A percentile compares a stretch with the other conserved stretches of the same genome.
These are phyloP conservation scores for Myotis myotis DNA, from an alignment of 2,797 vertebrate genomes.

Conservation along the genomic window DNA sequence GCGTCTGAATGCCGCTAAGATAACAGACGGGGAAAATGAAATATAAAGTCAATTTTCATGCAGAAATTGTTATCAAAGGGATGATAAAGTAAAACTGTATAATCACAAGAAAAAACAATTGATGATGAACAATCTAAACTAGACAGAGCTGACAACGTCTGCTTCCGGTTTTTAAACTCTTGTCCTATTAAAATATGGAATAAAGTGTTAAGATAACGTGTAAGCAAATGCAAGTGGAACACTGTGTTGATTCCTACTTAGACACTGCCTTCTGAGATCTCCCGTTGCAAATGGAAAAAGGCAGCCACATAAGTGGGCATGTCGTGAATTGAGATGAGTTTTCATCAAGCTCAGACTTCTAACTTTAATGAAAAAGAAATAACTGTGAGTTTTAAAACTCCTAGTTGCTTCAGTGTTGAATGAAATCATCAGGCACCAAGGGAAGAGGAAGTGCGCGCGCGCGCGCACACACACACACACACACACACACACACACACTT, in stretches of 20 bases:
- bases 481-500: not conserved
- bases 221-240: constrained; percentile 78
- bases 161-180: constrained; percentile 76
- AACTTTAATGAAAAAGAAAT: constrained; percentile 34
- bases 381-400: constrained; percentile 47
- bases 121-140: constrained; percentile 79
- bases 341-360: constrained; percentile 12
- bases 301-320: not conserved
- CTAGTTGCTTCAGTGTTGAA: not conserved
- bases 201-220: constrained; percentile 78
- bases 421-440: not conserved
- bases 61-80: constrained; percentile 87
- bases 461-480: not conserved
- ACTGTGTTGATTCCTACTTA: constrained; percentile 73
- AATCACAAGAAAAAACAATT: constrained; percentile 82
- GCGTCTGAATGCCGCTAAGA: constrained; percentile 85
- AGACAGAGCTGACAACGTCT: constrained; percentile 75
- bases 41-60: constrained; percentile 87
- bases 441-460: not conserved
- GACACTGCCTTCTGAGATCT: constrained; percentile 32
- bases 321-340: not conserved
- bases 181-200: constrained; percentile 81
- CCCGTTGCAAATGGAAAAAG: constrained; percentile 16
- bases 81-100: constrained; percentile 86
- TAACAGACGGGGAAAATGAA: constrained; percentile 86